phyloP scores from a whole-genome alignment of 1,140 invertebrate species.

The Stegodyphus mimosarum region DNA sequence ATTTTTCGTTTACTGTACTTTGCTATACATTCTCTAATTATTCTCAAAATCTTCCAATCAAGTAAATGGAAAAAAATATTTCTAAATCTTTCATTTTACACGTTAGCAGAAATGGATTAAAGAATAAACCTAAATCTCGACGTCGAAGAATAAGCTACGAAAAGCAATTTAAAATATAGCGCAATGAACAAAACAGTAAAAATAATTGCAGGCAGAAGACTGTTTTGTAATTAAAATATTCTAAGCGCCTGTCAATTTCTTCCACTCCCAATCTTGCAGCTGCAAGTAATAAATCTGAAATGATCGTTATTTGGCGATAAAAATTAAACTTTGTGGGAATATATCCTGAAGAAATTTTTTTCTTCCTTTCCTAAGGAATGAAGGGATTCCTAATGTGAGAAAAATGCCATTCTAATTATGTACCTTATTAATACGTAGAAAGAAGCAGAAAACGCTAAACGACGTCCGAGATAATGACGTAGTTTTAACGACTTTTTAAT shows the following conservation, averaged over 20 bases:
- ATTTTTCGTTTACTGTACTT: no score
- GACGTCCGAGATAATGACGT: conserved; percentile 30
- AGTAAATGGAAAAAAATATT: no score
- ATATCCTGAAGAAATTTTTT: conserved; percentile 20
- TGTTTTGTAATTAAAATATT: conserved; percentile 45
- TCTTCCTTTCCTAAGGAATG: no score
- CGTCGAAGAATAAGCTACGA: no score
- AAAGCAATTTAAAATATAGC: no score
- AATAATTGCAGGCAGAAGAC: background rate
- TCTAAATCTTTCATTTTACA: no score
- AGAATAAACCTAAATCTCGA: no score
- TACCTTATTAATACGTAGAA: conserved; percentile 37
- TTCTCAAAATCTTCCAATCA: no score
- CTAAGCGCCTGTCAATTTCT: conserved; percentile 24
- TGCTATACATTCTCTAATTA: no score
- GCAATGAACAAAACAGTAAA: background rate
- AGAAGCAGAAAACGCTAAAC: conserved; percentile 39
- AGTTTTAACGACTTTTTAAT: conserved; percentile 45
- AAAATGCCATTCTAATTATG: conserved; percentile 50
- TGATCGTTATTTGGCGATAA: conserved; percentile 38
- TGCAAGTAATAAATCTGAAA: conserved; percentile 43
- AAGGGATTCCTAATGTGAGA: conserved; percentile 20
- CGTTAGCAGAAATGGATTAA: no score
- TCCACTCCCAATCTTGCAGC: background rate
- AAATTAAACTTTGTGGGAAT: conserved; percentile 24